Evolutionary conservation across 2,888 invertebrate genomes (phyloP).

Genomic region (Choreutis nemorana): DNA sequence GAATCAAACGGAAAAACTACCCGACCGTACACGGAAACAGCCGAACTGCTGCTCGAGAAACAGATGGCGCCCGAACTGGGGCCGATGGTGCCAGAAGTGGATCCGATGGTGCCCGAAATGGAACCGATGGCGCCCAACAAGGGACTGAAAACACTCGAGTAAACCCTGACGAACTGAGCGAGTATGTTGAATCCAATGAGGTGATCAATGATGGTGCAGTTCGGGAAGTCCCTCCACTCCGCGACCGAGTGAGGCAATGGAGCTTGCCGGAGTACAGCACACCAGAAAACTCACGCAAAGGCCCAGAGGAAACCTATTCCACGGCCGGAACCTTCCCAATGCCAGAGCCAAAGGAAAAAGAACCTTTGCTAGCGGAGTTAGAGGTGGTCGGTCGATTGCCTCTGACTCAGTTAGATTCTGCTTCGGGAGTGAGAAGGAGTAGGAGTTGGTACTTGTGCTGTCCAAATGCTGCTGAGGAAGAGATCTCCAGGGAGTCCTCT

Average conservation of each 20-base stretch:
- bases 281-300: slow-evolving; percentile 24
- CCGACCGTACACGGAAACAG: slow-evolving; percentile 8
- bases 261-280: slow-evolving; percentile 33
- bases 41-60: slow-evolving; percentile 6
- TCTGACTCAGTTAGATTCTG: slow-evolving; percentile 36
- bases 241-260: slow-evolving; percentile 32
- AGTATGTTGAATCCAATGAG: slow-evolving; percentile 40
- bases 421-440: slow-evolving; percentile 55
- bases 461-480: slow-evolving; percentile 48
- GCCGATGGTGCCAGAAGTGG: too few relatives aligned
- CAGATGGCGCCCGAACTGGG: too few relatives aligned
- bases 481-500: slow-evolving; percentile 44
- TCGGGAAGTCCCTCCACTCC: slow-evolving; percentile 37
- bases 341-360: slow-evolving; percentile 55
- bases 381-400: slow-evolving; percentile 47
- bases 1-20: slow-evolving; percentile 50
- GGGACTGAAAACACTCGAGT: slow-evolving; percentile 19
- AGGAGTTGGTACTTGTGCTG: slow-evolving; percentile 70
- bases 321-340: slow-evolving; percentile 59
- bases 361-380: slow-evolving; percentile 45
- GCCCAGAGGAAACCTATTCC: slow-evolving; percentile 45
- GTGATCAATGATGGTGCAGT: slow-evolving; percentile 39
- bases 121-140: slow-evolving; percentile 7
- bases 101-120: too few relatives aligned
- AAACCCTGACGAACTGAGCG: slow-evolving; percentile 56